Evolutionary conservation across 2,797 vertebrate species (phyloP).

Genomic region (Hylomyscus alleni): DNA sequence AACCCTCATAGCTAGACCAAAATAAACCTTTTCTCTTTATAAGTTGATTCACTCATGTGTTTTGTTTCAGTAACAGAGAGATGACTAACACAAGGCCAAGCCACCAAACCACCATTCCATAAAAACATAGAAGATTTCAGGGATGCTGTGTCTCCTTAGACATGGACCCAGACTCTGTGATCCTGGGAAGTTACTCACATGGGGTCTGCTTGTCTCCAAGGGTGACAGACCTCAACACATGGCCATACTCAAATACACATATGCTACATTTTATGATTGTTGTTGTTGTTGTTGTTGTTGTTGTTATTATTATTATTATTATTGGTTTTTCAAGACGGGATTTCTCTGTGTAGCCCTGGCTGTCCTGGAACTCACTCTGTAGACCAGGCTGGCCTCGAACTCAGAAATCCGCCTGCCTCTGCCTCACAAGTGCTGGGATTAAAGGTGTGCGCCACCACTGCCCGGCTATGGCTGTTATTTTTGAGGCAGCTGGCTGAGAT

Average conservation of each 20-base stretch:
- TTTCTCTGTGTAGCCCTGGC: too few species aligned
- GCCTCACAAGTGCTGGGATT: too few species aligned
- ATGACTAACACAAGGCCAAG: background rate
- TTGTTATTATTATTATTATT: too few species aligned
- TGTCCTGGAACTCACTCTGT: too few species aligned
- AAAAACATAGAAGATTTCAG: background rate
- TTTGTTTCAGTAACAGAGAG: background rate
- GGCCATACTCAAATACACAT: background rate
- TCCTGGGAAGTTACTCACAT: background rate
- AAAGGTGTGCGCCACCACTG: too few species aligned
- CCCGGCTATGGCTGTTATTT: background rate
- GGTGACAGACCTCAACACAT: background rate
- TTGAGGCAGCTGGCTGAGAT: background rate
- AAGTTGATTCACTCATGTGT: background rate
- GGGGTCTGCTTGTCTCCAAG: background rate
- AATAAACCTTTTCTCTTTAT: background rate
- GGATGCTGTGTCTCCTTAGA: background rate
- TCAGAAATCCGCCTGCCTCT: too few species aligned
- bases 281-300: too few species aligned
- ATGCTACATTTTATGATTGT: background rate
- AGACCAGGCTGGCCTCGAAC: too few species aligned
- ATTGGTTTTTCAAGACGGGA: too few species aligned
- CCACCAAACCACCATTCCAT: background rate
- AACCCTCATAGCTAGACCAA: background rate
- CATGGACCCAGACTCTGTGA: background rate